Evolutionary conservation across 2,113 vertebrate species (phyloP).

Genomic region (Gymnarchus niloticus): DNA sequence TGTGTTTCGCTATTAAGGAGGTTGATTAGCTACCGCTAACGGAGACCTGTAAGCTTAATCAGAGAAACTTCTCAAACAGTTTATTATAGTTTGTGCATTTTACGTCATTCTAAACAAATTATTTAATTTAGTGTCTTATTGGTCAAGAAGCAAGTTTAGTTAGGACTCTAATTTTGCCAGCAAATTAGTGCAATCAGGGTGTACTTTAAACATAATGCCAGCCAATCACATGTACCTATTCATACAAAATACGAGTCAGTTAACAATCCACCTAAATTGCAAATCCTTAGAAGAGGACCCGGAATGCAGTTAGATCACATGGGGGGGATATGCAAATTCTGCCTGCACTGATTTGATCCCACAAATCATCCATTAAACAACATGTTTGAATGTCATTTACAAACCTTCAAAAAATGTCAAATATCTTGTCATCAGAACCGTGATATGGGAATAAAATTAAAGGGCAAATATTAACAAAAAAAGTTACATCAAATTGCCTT

Average conservation of each 20-base stretch:
- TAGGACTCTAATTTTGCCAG: too few relatives aligned
- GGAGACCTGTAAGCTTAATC: background rate
- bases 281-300: background rate
- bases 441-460: background rate
- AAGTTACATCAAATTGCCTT: background rate
- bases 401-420: background rate
- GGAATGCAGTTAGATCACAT: background rate
- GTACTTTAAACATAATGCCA: background rate
- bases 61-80: background rate
- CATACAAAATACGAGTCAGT: background rate
- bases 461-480: background rate
- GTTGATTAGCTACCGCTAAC: background rate
- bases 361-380: background rate
- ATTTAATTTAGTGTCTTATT: background rate
- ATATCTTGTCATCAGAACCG: background rate
- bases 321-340: background rate
- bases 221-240: background rate
- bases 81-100: background rate
- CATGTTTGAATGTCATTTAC: background rate
- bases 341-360: background rate
- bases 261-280: background rate
- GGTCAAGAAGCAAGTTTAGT: background rate
- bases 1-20: background rate
- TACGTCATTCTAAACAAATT: background rate
- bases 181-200: background rate